Evolutionary conservation across 2,888 invertebrate genomes (phyloP).

Genomic region (Mesochorus sp.): DNA sequence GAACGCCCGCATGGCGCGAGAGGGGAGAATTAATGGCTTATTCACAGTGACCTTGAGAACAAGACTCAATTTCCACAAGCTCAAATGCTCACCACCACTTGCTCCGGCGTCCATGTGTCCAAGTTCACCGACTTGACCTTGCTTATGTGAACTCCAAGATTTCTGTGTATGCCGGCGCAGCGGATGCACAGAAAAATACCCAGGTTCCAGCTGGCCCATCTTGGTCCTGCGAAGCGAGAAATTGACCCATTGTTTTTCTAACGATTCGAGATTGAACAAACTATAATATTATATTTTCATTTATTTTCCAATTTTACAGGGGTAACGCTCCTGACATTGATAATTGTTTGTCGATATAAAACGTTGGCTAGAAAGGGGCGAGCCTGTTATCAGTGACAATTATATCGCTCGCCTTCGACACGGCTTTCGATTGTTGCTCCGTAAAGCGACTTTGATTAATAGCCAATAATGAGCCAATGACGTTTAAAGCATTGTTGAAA

Average conservation of each 20-base stretch:
- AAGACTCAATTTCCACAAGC: background rate
- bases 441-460: too few species aligned
- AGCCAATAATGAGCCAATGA: too few species aligned
- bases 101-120: slow-evolving; percentile 99
- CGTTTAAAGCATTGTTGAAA: slow-evolving; percentile 39
- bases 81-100: slow-evolving; percentile 89
- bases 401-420: background rate
- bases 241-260: too few species aligned
- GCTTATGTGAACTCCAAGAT: slow-evolving; percentile 99
- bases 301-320: too few species aligned
- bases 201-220: slow-evolving; percentile 99
- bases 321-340: too few species aligned
- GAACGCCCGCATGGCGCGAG: too few species aligned
- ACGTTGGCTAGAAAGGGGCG: background rate
- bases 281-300: too few species aligned
- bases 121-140: slow-evolving; percentile 99
- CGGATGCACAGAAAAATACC: slow-evolving; percentile 99
- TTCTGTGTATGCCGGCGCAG: slow-evolving; percentile 99
- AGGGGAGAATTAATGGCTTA: too few species aligned
- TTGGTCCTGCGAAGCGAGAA: slow-evolving; percentile 88
- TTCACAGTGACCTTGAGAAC: too few species aligned
- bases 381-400: background rate
- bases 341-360: background rate
- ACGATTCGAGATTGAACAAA: too few species aligned
- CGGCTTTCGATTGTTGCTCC: background rate